Conservation (phyloP, 2,113 vertebrate species). For the Tragelaphus strepsiceros region DNA sequence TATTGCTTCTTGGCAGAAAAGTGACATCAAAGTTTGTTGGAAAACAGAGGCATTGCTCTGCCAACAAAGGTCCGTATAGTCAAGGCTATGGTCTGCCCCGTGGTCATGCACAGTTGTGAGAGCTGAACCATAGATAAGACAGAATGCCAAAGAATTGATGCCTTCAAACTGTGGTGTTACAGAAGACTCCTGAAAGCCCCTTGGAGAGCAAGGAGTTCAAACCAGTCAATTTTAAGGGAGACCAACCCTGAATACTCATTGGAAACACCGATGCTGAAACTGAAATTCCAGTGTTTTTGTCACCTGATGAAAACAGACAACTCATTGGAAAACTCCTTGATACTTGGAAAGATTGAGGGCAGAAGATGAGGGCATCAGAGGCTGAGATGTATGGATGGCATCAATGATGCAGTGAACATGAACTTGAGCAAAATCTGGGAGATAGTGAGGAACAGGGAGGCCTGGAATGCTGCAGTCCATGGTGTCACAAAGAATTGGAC, state of each 20-base stretch:
- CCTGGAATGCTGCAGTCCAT: neutral
- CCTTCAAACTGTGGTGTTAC: neutral
- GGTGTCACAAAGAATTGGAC: neutral
- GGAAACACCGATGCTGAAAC: neutral
- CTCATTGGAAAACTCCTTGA: neutral
- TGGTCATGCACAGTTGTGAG: neutral
- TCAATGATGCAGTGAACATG: neutral
- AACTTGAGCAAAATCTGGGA: neutral
- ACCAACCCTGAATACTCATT: neutral
- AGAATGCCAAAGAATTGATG: neutral
- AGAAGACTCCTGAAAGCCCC: neutral
- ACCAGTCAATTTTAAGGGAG: neutral
- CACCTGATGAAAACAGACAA: neutral
- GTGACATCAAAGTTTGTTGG: neutral
- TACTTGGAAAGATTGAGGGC: neutral
- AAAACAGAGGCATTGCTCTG: neutral
- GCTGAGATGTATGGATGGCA: neutral
- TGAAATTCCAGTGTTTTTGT: neutral
- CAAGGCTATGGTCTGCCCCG: neutral
- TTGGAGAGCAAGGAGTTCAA: neutral
- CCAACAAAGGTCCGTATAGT: neutral
- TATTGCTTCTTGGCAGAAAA: neutral
- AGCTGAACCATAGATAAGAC: neutral
- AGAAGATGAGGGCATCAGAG: neutral
- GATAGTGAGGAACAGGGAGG: neutral